Conservation (phyloP, 2,797 vertebrate genomes). For the Acanthornis magna region DNA sequence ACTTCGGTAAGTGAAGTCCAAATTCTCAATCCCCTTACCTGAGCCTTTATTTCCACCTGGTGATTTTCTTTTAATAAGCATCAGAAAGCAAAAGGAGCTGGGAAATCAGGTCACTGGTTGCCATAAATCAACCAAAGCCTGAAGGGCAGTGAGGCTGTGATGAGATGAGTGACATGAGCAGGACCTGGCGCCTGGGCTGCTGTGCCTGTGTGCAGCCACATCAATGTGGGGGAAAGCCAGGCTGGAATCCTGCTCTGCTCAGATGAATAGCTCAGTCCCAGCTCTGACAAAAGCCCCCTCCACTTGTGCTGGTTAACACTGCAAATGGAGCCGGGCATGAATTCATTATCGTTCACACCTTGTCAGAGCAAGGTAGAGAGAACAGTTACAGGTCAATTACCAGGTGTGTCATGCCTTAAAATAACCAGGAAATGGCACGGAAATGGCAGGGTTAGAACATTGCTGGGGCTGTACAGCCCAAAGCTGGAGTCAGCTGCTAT, state of each 20-base stretch:
- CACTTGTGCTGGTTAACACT: neutral
- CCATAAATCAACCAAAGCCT: neutral
- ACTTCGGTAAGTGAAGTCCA: neutral
- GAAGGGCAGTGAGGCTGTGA: neutral
- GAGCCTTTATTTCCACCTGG: neutral
- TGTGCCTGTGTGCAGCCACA: neutral
- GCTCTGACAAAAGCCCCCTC: neutral
- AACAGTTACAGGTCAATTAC: neutral
- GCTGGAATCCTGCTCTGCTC: neutral
- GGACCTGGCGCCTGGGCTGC: neutral
- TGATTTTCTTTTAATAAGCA: neutral
- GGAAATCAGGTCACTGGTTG: neutral
- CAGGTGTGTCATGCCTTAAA: neutral
- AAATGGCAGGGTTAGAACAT: neutral
- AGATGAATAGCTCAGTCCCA: neutral
- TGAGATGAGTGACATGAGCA: fast-evolving
- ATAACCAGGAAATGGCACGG: neutral
- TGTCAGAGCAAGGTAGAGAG: neutral
- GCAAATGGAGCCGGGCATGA: neutral
- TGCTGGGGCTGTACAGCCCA: neutral
- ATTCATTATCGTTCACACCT: neutral
- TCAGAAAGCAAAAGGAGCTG: neutral
- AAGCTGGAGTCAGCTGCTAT: neutral
- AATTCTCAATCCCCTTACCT: neutral
- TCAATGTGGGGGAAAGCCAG: fast-evolving